Percentiles rank a stretch among this genome's conserved stretches.
These are phyloP conservation scores for Caenorhabditis japonica DNA, from an alignment of 2,888 invertebrate species.

Conservation along the genomic window DNA sequence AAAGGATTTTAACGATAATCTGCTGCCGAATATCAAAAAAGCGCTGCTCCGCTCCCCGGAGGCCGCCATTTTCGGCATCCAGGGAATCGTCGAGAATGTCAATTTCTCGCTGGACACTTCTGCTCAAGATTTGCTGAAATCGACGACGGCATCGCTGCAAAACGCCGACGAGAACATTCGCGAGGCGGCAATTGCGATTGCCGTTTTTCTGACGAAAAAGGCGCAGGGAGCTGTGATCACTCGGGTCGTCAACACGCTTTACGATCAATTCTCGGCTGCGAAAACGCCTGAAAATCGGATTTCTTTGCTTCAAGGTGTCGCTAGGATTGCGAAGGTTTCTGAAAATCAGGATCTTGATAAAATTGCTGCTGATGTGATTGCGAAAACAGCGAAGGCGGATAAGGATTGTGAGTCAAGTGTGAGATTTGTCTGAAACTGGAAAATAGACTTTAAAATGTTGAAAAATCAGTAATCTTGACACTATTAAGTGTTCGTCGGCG, in stretches of 20 bases:
- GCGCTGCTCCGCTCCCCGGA: slow-evolving; percentile 94
- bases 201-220: slow-evolving; percentile 22
- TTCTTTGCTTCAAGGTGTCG: slow-evolving; percentile 54
- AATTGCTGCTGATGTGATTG: slow-evolving; percentile 49
- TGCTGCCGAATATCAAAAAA: slow-evolving; percentile 90
- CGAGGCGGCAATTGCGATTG: slow-evolving; percentile 36
- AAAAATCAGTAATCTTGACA: too few species aligned
- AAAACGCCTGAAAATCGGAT: slow-evolving; percentile 54
- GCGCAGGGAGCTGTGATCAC: slow-evolving; percentile 27
- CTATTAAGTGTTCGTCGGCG: too few species aligned
- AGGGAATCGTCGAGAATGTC: slow-evolving; percentile 34
- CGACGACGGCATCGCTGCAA: slow-evolving; percentile 23
- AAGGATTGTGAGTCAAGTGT: slow-evolving; percentile 62
- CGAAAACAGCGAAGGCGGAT: slow-evolving; percentile 57
- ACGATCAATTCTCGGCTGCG: slow-evolving; percentile 51
- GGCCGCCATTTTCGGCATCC: slow-evolving; percentile 82
- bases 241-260: slow-evolving; percentile 43
- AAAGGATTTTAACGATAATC: slow-evolving; percentile 82
- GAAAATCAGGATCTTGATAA: slow-evolving; percentile 48
- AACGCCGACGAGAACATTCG: slow-evolving; percentile 28
- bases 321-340: slow-evolving; percentile 20
- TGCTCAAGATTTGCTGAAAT: slow-evolving; percentile 52
- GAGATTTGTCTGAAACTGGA: not conserved
- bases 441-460: too few species aligned
- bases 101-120: slow-evolving; percentile 42